Evolutionary conservation across 2,113 vertebrate genomes (phyloP).

Genomic region (Dermatemys mawii): DNA sequence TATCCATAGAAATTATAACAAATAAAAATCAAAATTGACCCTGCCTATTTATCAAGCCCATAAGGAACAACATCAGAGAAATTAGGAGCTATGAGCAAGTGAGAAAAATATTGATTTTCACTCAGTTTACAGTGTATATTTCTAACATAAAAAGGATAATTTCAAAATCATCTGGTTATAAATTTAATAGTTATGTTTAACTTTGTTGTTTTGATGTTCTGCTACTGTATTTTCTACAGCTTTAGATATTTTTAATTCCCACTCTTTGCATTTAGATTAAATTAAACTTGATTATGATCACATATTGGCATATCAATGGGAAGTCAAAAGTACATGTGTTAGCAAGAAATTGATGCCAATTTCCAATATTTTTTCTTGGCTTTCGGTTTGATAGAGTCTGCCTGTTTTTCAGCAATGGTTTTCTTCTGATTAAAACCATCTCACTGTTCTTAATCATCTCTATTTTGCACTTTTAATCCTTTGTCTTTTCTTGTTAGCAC

Average conservation of each 20-base stretch:
- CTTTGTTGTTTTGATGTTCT: not conserved
- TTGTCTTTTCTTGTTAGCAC: not conserved
- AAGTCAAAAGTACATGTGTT: not conserved
- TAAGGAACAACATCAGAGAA: too few species aligned
- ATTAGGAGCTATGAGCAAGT: too few species aligned
- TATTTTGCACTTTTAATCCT: not conserved
- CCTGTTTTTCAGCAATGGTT: not conserved
- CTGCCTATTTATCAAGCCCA: too few species aligned
- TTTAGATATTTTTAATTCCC: not conserved
- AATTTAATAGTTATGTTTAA: not conserved
- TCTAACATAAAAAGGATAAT: accelerated
- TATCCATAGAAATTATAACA: too few species aligned
- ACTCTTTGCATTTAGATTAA: not conserved
- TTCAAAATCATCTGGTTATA: not conserved
- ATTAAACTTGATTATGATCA: not conserved
- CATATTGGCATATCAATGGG: not conserved
- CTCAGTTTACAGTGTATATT: not conserved
- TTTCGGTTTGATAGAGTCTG: not conserved
- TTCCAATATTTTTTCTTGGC: not conserved
- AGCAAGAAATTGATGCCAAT: not conserved
- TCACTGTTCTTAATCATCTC: not conserved
- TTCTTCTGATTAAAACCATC: not conserved
- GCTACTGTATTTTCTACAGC: not conserved
- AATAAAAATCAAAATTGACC: too few species aligned
- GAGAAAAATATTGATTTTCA: too few species aligned